Base-by-base conservation (phyloP, 23 tunicate genomes). In the Ascidia mentula region DNA sequence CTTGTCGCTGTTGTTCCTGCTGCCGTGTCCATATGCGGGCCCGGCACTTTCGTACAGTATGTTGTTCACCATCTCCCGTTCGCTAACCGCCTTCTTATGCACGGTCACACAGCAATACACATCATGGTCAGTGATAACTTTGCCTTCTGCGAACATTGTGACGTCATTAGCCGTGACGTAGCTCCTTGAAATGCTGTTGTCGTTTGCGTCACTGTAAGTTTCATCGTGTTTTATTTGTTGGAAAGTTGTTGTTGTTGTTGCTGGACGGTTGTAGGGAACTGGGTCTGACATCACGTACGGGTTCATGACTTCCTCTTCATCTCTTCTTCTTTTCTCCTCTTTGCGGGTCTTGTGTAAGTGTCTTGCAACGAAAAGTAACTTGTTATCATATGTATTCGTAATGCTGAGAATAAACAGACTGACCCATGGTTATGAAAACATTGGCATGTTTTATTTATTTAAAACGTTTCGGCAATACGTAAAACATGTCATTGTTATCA, bases 81-180 rank as follows among this genome's bases (percentile, higher is more conserved):
- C 65, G 65, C 65, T 53, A 3, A 20, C 65, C 13, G 65, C 28
- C 24, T 53, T 53, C 12, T 53, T 28, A 3, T 26, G 22, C 65
- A 53, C 65, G 1, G 65, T 20, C 65, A 53, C 65, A 9, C 65
- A 53, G 24, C 65, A 53, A 28, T 53, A 53, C 1, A 53, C 65
- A 28, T 53, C 65, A 6, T 28, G 65, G 24, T 53, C 65, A 9
- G 65, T 53, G 13, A 53, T 53, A 26, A 53, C 65, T 28, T 28
- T 53, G 4, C 65, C 65, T 9, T 9, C 24, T 53, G 22, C 65
- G 24, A 53, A 53, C 22, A 53, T 28, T 9, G 65, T 53, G 7
- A 53, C 65, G 65, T 53, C 65, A 53, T 53, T 53, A 6, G 65
- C 65, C 24, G 65, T 28, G 65, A 53, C 65, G 13, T 53, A 53